Evolutionary conservation across 2,113 vertebrate species (phyloP).

Genomic region (Forbesichthys papilliferus): DNA sequence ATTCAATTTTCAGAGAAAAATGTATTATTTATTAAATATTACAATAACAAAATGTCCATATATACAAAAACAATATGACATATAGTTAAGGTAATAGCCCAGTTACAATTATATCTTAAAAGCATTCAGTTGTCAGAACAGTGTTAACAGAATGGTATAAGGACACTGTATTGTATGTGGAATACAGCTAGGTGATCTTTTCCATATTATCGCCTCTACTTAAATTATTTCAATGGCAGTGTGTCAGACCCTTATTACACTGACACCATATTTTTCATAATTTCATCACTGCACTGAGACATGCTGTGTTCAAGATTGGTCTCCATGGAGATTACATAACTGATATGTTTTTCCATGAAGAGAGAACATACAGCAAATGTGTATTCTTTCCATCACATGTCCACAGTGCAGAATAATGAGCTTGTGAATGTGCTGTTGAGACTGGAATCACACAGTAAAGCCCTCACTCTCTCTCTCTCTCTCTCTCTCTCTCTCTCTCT

Average conservation of each 20-base stretch:
- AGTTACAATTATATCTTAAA: no score
- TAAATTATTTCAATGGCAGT: not conserved
- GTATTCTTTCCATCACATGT: not conserved
- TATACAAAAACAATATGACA: no score
- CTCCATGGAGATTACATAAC: slow-evolving; percentile 12
- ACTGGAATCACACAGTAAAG: not conserved
- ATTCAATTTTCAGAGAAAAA: no score
- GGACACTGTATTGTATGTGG: not conserved
- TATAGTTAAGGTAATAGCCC: no score
- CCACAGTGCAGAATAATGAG: not conserved
- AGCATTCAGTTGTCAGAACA: no score
- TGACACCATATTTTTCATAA: slow-evolving; percentile 21
- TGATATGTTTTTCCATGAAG: not conserved
- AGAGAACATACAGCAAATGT: slow-evolving; percentile 1
- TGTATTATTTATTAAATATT: no score
- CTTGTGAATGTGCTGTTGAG: not conserved
- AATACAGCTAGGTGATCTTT: not conserved
- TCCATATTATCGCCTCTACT: slow-evolving; percentile 2
- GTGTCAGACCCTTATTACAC: not conserved
- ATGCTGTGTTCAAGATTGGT: slow-evolving; percentile 21
- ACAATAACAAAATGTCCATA: no score
- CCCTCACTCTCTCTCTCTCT: no score
- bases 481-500: not conserved
- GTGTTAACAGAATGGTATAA: no score
- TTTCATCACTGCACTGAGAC: slow-evolving; percentile 20